These are phyloP conservation scores for Dendrocopos noguchii DNA, from an alignment of 2,113 vertebrate species.

Conservation along the genomic window DNA sequence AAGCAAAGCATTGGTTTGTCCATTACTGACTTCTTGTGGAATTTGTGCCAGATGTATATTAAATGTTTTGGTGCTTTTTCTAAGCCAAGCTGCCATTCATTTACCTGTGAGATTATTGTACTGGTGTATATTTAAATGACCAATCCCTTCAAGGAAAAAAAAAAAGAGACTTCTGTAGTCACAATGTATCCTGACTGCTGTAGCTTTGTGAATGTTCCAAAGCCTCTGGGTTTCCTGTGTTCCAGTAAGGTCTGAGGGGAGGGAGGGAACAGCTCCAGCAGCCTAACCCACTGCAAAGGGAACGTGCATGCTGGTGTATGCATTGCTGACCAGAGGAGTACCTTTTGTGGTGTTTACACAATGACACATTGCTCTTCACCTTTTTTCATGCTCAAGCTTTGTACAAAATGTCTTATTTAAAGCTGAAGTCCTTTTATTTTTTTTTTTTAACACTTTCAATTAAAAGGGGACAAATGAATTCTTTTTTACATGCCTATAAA, in stretches of 20 bases:
- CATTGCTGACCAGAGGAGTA: slow-evolving; percentile 23
- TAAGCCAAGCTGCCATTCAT: slow-evolving; percentile 68
- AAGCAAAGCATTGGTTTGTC: slow-evolving; percentile 63
- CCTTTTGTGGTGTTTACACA: slow-evolving; percentile 62
- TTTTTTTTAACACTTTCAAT: slow-evolving; percentile 72
- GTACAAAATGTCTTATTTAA: slow-evolving; percentile 73
- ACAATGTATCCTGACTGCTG: slow-evolving; percentile 44
- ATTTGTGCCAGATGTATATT: slow-evolving; percentile 75
- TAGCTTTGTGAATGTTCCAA: slow-evolving; percentile 59
- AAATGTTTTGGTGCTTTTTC: slow-evolving; percentile 77
- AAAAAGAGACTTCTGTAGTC: neutral
- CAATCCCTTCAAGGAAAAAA: slow-evolving; percentile 14
- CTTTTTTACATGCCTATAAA: slow-evolving; percentile 64
- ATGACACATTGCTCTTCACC: slow-evolving; percentile 51
- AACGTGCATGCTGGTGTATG: neutral
- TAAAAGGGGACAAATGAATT: slow-evolving; percentile 68
- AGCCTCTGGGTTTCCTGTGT: slow-evolving; percentile 52
- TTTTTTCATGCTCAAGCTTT: slow-evolving; percentile 65
- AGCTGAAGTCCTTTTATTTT: slow-evolving; percentile 70
- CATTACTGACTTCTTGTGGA: slow-evolving; percentile 68
- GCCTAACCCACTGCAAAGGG: neutral
- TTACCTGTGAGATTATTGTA: slow-evolving; percentile 58
- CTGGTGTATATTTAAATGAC: slow-evolving; percentile 61
- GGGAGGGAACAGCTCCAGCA: slow-evolving; percentile 14
- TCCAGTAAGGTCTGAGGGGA: slow-evolving; percentile 39